Percentiles rank a stretch among this genome's conserved stretches.
Evolutionary conservation across 1,140 invertebrate species (phyloP).

Genomic region (Zelostemma sp.): DNA sequence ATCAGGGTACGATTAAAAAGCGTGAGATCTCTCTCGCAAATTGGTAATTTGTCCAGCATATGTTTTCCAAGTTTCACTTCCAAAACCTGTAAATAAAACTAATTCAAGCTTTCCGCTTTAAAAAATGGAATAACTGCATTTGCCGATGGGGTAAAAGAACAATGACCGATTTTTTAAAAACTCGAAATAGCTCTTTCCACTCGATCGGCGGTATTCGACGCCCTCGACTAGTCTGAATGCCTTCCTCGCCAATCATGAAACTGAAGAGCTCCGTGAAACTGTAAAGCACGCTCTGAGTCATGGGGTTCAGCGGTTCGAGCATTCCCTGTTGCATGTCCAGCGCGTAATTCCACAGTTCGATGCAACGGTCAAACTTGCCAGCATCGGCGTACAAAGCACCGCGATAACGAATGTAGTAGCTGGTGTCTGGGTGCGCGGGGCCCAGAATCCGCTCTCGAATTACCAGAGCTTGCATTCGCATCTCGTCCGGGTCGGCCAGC

Average conservation of each 20-base stretch:
- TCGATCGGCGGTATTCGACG: constrained; percentile 83
- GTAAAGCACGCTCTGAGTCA: constrained; percentile 93
- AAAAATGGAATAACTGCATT: too few species aligned
- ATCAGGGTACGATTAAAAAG: constrained; percentile 87
- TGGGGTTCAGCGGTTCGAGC: constrained; percentile 91
- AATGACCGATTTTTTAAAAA: constrained; percentile 82
- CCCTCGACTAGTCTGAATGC: constrained; percentile 77
- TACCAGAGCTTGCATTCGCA: constrained; percentile 95
- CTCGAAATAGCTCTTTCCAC: constrained; percentile 84
- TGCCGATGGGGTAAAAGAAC: too few species aligned
- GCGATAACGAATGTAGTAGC: constrained; percentile 93
- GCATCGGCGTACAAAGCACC: constrained; percentile 96
- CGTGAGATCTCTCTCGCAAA: constrained; percentile 78
- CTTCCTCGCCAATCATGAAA: constrained; percentile 89
- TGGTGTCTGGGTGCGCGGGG: constrained; percentile 95
- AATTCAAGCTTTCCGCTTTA: too few species aligned
- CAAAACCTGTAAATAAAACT: constrained; percentile 61
- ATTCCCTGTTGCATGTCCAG: constrained; percentile 95
- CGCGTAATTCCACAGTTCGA: constrained; percentile 96
- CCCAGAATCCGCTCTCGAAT: constrained; percentile 92
- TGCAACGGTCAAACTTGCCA: constrained; percentile 92
- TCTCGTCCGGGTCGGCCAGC: constrained; percentile 92
- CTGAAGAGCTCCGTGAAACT: constrained; percentile 96
- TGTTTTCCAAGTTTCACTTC: constrained; percentile 65
- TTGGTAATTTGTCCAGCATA: constrained; percentile 72